These are phyloP conservation scores for Coptodon bakossiorum DNA, from an alignment of 2,113 vertebrate genomes.

Conservation along the genomic window DNA sequence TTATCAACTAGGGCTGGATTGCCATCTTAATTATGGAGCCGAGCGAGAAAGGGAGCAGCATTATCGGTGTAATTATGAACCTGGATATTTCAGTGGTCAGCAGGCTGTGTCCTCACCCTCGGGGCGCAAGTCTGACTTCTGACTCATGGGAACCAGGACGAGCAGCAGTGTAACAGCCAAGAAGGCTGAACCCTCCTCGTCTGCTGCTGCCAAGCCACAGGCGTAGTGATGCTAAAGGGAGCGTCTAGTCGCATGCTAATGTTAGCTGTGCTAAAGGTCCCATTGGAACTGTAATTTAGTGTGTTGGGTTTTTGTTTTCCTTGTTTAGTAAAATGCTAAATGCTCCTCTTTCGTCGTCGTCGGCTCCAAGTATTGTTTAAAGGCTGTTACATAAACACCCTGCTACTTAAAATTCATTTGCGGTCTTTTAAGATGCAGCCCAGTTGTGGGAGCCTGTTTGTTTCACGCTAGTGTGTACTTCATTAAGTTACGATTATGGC, in stretches of 20 bases:
- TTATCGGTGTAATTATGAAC: conserved; percentile 58
- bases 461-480: conserved; percentile 14
- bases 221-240: conserved; percentile 55
- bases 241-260: conserved; percentile 69
- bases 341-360: conserved; percentile 17
- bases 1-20: conserved; percentile 47
- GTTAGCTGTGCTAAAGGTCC: conserved; percentile 65
- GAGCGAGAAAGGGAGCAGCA: not conserved
- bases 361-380: conserved; percentile 47
- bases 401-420: conserved; percentile 53
- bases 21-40: conserved; percentile 37
- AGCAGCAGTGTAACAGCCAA: conserved; percentile 15
- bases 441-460: conserved; percentile 42
- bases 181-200: conserved; percentile 31
- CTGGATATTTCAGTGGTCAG: conserved; percentile 40
- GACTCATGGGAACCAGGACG: conserved; percentile 61
- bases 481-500: conserved; percentile 45
- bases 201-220: conserved; percentile 62
- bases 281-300: conserved; percentile 61
- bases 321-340: conserved; percentile 55
- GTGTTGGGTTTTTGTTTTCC: conserved; percentile 26
- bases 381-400: conserved; percentile 55
- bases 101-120: conserved; percentile 1
- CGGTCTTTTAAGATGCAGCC: conserved; percentile 45
- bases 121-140: conserved; percentile 15